Base-by-base conservation (phyloP, 2,888 invertebrate species). In the Clusia tigrina region DNA sequence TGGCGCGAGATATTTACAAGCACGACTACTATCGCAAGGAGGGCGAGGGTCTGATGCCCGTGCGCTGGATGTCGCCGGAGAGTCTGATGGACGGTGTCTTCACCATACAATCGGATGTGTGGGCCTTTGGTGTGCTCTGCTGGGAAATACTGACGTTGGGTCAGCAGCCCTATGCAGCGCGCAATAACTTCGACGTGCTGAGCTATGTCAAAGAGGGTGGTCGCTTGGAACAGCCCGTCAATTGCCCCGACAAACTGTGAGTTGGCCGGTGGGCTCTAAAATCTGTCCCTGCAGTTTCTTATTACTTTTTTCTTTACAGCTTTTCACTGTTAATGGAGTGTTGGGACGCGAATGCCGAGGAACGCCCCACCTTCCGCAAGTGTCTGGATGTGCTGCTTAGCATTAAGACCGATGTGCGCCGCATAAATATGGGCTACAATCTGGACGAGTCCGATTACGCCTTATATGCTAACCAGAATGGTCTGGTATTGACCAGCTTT, bases 61-160 rank as follows among this genome's bases (percentile, higher is more conserved):
- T 98, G 1, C 87, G 97, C 46, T 98, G 98, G 98, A 98, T 99
- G 97, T 92, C 97, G 0, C 98, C 98, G 1, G 99, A 99, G 84
- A 95, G 96, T 23, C 85, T 98, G 12, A 91, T 95, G 1, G 97
- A 98, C 80, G 97, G 98, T 0, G 92, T 98, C 1, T 99, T 98
- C 81, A 96, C 97, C 0, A 93, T 94, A 56, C 97, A 98, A 80
- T 95, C 96, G 0, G 98, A 98, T 82, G 96, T 98, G 2, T 98
- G 98, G 98, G 91, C 95, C 0, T 95, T 95, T 85, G 94, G 93
- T 0, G 93, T 98, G 0, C 85, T 98, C 2, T 89, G 97, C 79
- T 98, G 98, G 97, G 99, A 99, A 87, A 94, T 98, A 54, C 89
- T 98, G 79, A 95, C 98, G 0, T 85, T 98, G 56, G 98, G 98